Conservation (phyloP, 2,888 invertebrate genomes). For the Halictus quadricinctus region DNA sequence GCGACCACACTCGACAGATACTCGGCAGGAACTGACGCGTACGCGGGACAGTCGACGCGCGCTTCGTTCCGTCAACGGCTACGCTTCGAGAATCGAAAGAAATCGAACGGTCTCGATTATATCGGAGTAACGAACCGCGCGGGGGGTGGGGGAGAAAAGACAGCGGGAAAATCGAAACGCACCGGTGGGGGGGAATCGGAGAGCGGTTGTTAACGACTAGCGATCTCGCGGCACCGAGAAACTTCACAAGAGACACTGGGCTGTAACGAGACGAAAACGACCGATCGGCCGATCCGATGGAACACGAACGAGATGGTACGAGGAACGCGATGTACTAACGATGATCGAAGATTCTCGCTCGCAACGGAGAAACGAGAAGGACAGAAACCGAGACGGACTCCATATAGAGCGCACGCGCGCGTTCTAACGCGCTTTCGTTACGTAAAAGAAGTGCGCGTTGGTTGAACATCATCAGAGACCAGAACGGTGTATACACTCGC, state of each 20-base stretch:
- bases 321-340: slow-evolving; percentile 56
- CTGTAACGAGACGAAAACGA: slow-evolving; percentile 46
- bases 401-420: slow-evolving; percentile 67
- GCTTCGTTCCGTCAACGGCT: slow-evolving; percentile 40
- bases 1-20: slow-evolving; percentile 17
- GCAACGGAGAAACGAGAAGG: slow-evolving; percentile 35
- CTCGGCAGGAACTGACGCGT: slow-evolving; percentile 28
- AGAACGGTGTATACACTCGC: slow-evolving; percentile 38
- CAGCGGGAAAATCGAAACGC: slow-evolving; percentile 55
- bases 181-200: neutral
- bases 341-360: slow-evolving; percentile 65
- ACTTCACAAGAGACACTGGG: neutral
- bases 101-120: slow-evolving; percentile 27
- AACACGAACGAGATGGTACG: slow-evolving; percentile 60
- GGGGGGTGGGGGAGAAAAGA: neutral
- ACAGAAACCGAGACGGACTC: slow-evolving; percentile 57
- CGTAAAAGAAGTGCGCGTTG: slow-evolving; percentile 76
- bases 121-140: neutral
- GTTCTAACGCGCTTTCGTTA: slow-evolving; percentile 69
- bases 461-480: slow-evolving; percentile 59
- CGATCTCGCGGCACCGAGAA: neutral
- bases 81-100: slow-evolving; percentile 26
- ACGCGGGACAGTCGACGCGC: slow-evolving; percentile 47
- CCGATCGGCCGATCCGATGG: slow-evolving; percentile 58
- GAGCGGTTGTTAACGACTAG: neutral